These are phyloP conservation scores for Tursiops truncatus DNA, from an alignment of 2,113 vertebrate genomes.

Conservation along the genomic window DNA sequence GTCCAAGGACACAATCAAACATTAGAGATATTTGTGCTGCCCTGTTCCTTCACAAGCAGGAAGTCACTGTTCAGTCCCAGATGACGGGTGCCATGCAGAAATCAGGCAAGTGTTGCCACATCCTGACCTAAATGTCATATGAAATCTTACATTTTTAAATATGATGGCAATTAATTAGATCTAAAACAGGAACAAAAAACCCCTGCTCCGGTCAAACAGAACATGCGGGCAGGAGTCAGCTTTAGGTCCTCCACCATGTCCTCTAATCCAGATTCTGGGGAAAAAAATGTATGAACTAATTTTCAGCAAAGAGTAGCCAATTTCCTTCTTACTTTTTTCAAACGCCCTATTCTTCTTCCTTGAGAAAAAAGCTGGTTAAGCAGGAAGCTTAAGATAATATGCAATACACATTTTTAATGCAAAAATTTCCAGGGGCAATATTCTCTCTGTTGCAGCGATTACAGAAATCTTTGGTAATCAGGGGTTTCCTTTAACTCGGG, in stretches of 20 bases:
- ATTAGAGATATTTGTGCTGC: background rate
- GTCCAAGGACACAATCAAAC: background rate
- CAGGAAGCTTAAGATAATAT: background rate
- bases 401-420: background rate
- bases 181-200: background rate
- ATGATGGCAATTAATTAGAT: slow-evolving; percentile 1
- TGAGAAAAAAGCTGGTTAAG: slow-evolving; percentile 2
- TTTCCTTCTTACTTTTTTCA: background rate
- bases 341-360: background rate
- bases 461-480: background rate
- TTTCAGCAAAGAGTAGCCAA: slow-evolving; percentile 15
- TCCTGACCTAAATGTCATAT: background rate
- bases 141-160: background rate
- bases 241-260: background rate
- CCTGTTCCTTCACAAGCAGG: background rate
- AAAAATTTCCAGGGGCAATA: background rate
- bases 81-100: background rate
- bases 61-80: background rate
- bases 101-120: background rate
- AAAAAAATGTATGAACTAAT: background rate
- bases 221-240: background rate
- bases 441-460: background rate
- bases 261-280: background rate
- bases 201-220: background rate
- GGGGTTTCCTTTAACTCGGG: background rate